phyloP scores from a whole-genome alignment of 2,888 invertebrate genomes.

The Fragum whitleyi region DNA sequence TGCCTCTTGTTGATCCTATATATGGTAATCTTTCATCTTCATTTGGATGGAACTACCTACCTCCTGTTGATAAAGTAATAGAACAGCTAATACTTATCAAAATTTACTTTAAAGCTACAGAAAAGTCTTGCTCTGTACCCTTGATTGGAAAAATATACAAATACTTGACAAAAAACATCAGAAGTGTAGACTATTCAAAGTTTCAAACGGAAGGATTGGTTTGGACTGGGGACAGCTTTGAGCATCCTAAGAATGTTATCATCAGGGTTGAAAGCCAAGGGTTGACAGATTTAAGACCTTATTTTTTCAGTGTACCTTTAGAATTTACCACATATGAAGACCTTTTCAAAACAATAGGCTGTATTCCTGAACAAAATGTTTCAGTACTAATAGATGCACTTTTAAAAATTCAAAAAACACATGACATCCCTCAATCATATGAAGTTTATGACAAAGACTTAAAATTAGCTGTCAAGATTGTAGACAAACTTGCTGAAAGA shows the following conservation, averaged over 20 bases:
- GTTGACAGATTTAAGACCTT: slow-evolving; percentile 57
- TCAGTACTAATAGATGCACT: slow-evolving; percentile 39
- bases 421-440: neutral
- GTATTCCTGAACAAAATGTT: slow-evolving; percentile 39
- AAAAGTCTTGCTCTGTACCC: slow-evolving; percentile 41
- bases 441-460: slow-evolving; percentile 38
- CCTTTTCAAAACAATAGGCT: slow-evolving; percentile 47
- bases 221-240: slow-evolving; percentile 64
- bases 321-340: slow-evolving; percentile 42
- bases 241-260: slow-evolving; percentile 30
- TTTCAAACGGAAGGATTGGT: slow-evolving; percentile 19
- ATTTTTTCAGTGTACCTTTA: slow-evolving; percentile 48
- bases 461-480: slow-evolving; percentile 50
- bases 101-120: slow-evolving; percentile 21
- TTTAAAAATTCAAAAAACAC: slow-evolving; percentile 36
- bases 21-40: slow-evolving; percentile 5
- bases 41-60: slow-evolving; percentile 31
- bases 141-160: slow-evolving; percentile 24
- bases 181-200: neutral
- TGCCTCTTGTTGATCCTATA: slow-evolving; percentile 32
- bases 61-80: slow-evolving; percentile 29
- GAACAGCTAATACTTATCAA: slow-evolving; percentile 43
- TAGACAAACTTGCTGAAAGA: slow-evolving; percentile 39
- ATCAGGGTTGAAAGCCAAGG: slow-evolving; percentile 10
- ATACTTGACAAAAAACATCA: neutral